A percentile compares a stretch with the other conserved stretches of the same genome.
Evolutionary conservation across 2,888 invertebrate species (phyloP).

Genomic region (Boloria euphrosyne): DNA sequence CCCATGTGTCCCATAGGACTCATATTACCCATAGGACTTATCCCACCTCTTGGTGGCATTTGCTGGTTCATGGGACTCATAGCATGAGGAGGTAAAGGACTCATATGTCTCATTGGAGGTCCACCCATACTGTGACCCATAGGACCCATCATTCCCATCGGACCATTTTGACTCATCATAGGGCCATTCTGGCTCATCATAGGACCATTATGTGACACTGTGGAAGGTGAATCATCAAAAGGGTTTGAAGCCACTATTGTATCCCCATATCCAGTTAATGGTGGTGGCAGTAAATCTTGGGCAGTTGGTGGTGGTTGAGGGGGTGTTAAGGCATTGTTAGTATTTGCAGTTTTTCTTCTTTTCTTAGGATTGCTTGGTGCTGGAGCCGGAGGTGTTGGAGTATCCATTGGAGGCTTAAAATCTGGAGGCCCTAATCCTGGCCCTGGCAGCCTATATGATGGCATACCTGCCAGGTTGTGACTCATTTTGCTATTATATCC

Average conservation of each 20-base stretch:
- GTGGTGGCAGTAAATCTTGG: slow-evolving; percentile 91
- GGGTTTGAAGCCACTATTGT: slow-evolving; percentile 97
- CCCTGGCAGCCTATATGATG: slow-evolving; percentile 89
- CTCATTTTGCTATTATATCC: slow-evolving; percentile 83
- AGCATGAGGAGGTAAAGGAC: slow-evolving; percentile 78
- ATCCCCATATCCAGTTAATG: slow-evolving; percentile 94
- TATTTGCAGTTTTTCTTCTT: slow-evolving; percentile 90
- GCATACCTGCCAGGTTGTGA: slow-evolving; percentile 91
- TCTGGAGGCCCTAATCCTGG: slow-evolving; percentile 87
- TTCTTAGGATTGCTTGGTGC: slow-evolving; percentile 94
- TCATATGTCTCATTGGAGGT: slow-evolving; percentile 86
- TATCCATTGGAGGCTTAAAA: slow-evolving; percentile 88
- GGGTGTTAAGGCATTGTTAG: slow-evolving; percentile 84
- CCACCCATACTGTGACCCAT: slow-evolving; percentile 83
- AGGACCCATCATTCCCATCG: slow-evolving; percentile 85
- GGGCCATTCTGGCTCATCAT: slow-evolving; percentile 85
- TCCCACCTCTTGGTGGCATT: slow-evolving; percentile 84
- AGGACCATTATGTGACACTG: slow-evolving; percentile 82
- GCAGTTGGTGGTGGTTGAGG: slow-evolving; percentile 88
- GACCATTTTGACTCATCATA: slow-evolving; percentile 86
- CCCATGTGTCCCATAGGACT: slow-evolving; percentile 87
- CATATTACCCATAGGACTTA: slow-evolving; percentile 87
- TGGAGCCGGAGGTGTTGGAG: slow-evolving; percentile 86
- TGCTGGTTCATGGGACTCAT: slow-evolving; percentile 85
- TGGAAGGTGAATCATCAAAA: slow-evolving; percentile 93